phyloP scores from a whole-genome alignment of 2,113 vertebrate genomes.

The Gadus macrocephalus region DNA sequence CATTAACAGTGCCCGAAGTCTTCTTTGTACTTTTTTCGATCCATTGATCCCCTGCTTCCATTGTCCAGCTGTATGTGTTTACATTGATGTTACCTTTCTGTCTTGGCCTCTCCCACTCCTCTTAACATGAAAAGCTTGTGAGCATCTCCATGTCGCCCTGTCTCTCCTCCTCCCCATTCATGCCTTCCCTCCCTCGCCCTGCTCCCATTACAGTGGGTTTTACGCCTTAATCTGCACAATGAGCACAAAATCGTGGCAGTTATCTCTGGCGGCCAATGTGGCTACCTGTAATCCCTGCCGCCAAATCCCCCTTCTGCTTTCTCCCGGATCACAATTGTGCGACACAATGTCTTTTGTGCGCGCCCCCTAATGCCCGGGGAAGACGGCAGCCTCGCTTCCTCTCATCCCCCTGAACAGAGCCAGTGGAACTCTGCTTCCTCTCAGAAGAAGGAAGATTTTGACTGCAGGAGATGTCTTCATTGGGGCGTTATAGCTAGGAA shows the following conservation, averaged over 20 bases:
- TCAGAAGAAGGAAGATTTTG: slow-evolving; percentile 17
- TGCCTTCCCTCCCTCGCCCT: slow-evolving; percentile 42
- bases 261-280: slow-evolving; percentile 71
- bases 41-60: neutral
- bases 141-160: slow-evolving; percentile 28
- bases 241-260: slow-evolving; percentile 82
- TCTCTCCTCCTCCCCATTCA: slow-evolving; percentile 37
- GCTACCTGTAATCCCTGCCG: slow-evolving; percentile 71
- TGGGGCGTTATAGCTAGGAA: slow-evolving; percentile 26
- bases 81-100: neutral
- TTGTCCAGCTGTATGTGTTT: neutral
- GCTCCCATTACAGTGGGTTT: slow-evolving; percentile 88
- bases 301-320: slow-evolving; percentile 51
- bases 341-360: slow-evolving; percentile 57
- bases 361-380: slow-evolving; percentile 51
- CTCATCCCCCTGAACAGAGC: slow-evolving; percentile 38
- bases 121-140: slow-evolving; percentile 25
- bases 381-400: slow-evolving; percentile 37
- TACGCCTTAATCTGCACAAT: slow-evolving; percentile 87
- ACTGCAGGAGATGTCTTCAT: slow-evolving; percentile 56
- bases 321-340: slow-evolving; percentile 56
- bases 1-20: too few species aligned
- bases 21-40: neutral
- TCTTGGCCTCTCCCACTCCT: slow-evolving; percentile 11
- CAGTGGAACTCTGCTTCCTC: slow-evolving; percentile 37